Evolutionary conservation across 2,888 invertebrate species (phyloP), one percentile per base, ranked within the genome.

Genomic region (Mycalesis mineus): DNA sequence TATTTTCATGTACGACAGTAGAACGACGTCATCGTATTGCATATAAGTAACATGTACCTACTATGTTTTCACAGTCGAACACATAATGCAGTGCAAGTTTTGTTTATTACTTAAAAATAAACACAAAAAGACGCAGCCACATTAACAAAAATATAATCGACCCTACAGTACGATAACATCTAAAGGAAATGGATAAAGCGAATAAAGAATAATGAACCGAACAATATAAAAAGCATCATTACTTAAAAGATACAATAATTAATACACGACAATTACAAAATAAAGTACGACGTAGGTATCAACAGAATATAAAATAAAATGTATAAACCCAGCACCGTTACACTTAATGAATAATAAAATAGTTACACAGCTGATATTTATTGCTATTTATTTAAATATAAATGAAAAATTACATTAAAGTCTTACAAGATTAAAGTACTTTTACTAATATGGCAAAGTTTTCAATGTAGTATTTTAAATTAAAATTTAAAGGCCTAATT

Each of bases 401-500:
- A 80, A 72, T 77, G 81, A 84, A 52, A 79, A 78, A 80, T 83
- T 81, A 86, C 73, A 82, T 76, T 81, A 75, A 77, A 86, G 80
- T 82, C 87, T 88, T 86, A 87, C 69, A 80, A 86, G 83, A 84
- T 81, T 83, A 82, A 80, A 87, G 84, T 87, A 87, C 80, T 75
- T 83, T 88, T 80, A 86, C 88, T 89, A 89, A 89, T 89, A 89
- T 89, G 89, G 89, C 89, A 88, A 88, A 88, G 88, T 88, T 89
- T 88, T 88, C 89, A 87, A 87, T 88, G 88, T 88, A 88, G 88
- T 81, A 85, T 87, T 85, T 62, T 59, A 51, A 57, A 58, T 80
- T 62, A 50, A 73, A 63, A 68, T 69, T 67, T 74, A 74, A 33
- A 83, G 75, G 77, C 77, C 82, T 84, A 82, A 84, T 82, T 80